Evolutionary conservation across 2,888 invertebrate species (phyloP).

Genomic region (Holacanthella duospinosa): DNA sequence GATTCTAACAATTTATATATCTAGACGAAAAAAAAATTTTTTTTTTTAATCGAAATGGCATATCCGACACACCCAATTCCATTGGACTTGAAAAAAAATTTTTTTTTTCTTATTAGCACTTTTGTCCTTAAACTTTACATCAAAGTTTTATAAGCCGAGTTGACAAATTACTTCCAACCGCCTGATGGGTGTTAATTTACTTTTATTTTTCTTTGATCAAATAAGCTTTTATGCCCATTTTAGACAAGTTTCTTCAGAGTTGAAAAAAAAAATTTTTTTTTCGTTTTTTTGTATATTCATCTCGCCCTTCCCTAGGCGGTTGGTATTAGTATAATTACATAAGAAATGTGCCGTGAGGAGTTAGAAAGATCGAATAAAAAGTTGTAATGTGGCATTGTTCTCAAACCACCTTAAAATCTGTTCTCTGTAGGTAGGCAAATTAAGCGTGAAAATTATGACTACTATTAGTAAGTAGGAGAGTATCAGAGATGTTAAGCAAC

Average conservation of each 20-base stretch:
- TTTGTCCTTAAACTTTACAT: too few relatives aligned
- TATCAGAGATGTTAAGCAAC: too few relatives aligned
- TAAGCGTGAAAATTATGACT: conserved; percentile 3
- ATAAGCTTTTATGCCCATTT: background rate
- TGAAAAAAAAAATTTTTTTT: too few relatives aligned
- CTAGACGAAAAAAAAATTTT: too few relatives aligned
- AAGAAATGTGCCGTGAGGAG: too few relatives aligned
- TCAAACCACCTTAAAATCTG: background rate
- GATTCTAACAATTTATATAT: too few relatives aligned
- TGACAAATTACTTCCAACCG: background rate
- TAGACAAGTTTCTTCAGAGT: background rate
- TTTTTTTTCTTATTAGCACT: too few relatives aligned
- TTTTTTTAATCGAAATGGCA: too few relatives aligned
- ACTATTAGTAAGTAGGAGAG: background rate
- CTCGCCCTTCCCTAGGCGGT: background rate
- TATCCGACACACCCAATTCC: too few relatives aligned
- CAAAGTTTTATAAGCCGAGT: too few relatives aligned
- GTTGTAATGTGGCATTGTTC: background rate
- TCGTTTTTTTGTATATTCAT: background rate
- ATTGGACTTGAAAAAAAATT: too few relatives aligned
- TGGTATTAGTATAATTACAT: background rate
- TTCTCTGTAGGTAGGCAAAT: background rate
- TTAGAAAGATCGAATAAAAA: background rate
- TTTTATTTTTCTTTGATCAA: background rate
- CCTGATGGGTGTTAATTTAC: background rate